Evolutionary conservation across 2,113 vertebrate genomes (phyloP).

Genomic region (pig (Sus scrofa)): DNA sequence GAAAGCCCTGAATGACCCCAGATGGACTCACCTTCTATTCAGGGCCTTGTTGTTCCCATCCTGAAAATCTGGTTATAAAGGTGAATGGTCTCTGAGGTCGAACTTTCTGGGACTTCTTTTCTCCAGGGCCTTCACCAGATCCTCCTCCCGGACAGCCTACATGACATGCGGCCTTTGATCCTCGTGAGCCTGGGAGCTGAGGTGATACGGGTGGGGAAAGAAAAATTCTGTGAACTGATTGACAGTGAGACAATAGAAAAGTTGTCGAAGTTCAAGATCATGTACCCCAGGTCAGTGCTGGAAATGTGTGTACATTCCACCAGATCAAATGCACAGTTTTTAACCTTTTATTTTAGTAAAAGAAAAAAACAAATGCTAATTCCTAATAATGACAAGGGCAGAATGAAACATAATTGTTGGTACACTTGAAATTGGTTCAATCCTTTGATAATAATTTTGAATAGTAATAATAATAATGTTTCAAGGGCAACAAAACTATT

Average conservation of each 20-base stretch:
- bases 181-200: constrained; percentile 82
- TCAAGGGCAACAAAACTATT: constrained; percentile 8
- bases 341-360: constrained; percentile 16
- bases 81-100: not conserved
- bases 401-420: constrained; percentile 13
- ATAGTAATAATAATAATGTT: not conserved
- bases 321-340: not conserved
- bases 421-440: not conserved
- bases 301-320: not conserved
- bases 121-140: constrained; percentile 80
- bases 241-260: constrained; percentile 70
- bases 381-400: not conserved
- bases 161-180: constrained; percentile 73
- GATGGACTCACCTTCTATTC: not conserved
- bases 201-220: constrained; percentile 77
- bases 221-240: constrained; percentile 75
- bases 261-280: constrained; percentile 37
- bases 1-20: not conserved
- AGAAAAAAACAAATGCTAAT: not conserved
- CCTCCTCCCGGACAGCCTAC: constrained; percentile 61
- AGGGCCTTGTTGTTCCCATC: not conserved
- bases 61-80: not conserved
- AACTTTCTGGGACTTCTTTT: not conserved
- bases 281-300: constrained; percentile 83
- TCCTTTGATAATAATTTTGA: constrained; percentile 36